Evolutionary conservation across 2,797 vertebrate genomes (phyloP).

Genomic region (Caiman crocodilus): DNA sequence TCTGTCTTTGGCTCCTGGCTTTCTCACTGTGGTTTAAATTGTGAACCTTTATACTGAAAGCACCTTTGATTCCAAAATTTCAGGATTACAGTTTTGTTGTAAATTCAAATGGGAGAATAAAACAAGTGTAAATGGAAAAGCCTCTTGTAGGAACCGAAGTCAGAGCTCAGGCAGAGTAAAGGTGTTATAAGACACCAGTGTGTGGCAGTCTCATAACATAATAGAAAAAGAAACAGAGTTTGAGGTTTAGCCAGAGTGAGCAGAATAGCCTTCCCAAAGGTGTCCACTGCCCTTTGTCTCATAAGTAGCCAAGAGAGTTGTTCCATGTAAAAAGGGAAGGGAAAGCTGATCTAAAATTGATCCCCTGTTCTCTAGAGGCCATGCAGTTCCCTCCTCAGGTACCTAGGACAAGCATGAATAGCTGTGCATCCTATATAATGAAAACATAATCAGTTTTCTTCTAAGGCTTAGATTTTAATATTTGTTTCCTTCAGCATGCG

Average conservation of each 20-base stretch:
- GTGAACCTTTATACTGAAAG: neutral
- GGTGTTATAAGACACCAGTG: neutral
- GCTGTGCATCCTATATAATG: neutral
- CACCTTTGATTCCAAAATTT: neutral
- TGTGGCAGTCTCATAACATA: neutral
- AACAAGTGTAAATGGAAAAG: neutral
- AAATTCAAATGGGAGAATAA: neutral
- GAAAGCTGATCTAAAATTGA: neutral
- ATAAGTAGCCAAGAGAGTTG: neutral
- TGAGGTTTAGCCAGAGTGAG: neutral
- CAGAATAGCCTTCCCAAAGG: neutral
- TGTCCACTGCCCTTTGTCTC: neutral
- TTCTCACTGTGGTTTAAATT: neutral
- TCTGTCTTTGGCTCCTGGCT: neutral
- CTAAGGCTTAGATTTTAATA: neutral
- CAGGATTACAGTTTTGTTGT: neutral
- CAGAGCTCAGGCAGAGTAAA: neutral
- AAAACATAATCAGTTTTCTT: neutral
- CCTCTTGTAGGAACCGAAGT: neutral
- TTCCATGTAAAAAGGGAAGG: neutral
- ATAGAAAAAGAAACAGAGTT: neutral
- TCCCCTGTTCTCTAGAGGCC: accelerated
- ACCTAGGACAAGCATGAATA: neutral
- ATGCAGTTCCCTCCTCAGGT: neutral
- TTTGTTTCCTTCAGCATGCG: constrained; percentile 84